Base-by-base conservation (phyloP, 2,888 invertebrate genomes). In the Blastobasis adustella region DNA sequence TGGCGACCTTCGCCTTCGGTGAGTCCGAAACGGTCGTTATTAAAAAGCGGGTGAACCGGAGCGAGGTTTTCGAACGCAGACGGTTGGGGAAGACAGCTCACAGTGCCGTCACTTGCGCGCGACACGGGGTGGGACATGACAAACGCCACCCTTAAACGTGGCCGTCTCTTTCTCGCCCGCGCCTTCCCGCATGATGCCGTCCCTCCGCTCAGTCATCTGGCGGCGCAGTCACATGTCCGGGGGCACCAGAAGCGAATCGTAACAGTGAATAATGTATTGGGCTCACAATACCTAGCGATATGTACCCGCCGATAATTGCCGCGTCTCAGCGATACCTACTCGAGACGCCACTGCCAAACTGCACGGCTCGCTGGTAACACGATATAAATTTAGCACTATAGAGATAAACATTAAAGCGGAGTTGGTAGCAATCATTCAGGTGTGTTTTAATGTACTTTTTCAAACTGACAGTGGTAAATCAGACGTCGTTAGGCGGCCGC, bases 221-320 rank as follows among this genome's bases (percentile, higher is more conserved):
- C 82, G 69, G 68, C 67, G 73, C 75, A 73, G 75, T 80, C 80
- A 78, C 74, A 77, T 69, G 71, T 69, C 72, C 69, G 66, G 78
- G 80, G 82, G 82, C 67, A 81, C 82, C 79, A 82, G 78, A 75
- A 79, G 73, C 82, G 79, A 85, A 80, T 84, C 82, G 82, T 79
- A 82, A 85, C 84, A 81, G 79, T 82, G 83, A 81, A 82, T 83
- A 85, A 82, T 83, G 77, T 81, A 79, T 82, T 71, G 66, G 70
- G 69, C 75, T 75, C 73, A 80, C 75, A 72, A 71, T 75, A 73
- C 73, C 72, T 73, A 80, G 80, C 81, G 79, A 79, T 79, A 76
- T 62, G 56, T 53, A 59, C 56, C 58, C 53, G 51, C 54, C 54
- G 58, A 58, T 58, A 57, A 59, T 58, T 57, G 59, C 60, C 54